These are phyloP conservation scores for Heliconius sara DNA, from an alignment of 2,888 invertebrate genomes.

Conservation along the genomic window DNA sequence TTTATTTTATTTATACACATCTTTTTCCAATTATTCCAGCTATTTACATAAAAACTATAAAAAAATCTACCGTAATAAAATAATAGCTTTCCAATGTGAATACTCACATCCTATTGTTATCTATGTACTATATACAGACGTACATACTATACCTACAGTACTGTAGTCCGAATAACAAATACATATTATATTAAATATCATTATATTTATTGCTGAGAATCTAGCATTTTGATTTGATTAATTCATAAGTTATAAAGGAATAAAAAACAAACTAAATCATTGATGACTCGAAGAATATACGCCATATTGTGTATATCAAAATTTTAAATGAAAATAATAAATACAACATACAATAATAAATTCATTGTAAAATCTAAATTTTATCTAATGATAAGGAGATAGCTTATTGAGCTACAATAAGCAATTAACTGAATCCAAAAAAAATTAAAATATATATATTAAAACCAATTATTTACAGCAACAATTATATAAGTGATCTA, in stretches of 20 bases:
- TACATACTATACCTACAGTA: constrained; percentile 44
- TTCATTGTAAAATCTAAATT: not conserved
- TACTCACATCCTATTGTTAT: constrained; percentile 49
- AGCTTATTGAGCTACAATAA: constrained; percentile 5
- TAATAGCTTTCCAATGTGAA: constrained; percentile 60
- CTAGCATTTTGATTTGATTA: constrained; percentile 32
- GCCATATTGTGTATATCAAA: not conserved
- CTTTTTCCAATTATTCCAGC: constrained; percentile 67
- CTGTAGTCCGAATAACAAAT: constrained; percentile 41
- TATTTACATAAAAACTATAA: constrained; percentile 73
- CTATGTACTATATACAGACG: constrained; percentile 55
- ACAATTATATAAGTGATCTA: constrained; percentile 55
- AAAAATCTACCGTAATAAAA: constrained; percentile 73
- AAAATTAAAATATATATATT: constrained; percentile 9
- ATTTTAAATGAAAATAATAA: constrained; percentile 17
- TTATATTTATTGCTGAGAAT: constrained; percentile 45
- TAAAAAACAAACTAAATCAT: constrained; percentile 24
- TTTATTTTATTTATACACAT: constrained; percentile 77
- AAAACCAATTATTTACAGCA: constrained; percentile 57
- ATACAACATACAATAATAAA: not conserved
- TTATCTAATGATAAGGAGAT: not conserved
- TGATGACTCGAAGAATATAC: not conserved
- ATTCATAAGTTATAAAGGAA: constrained; percentile 32
- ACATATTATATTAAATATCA: constrained; percentile 40
- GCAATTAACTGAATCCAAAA: constrained; percentile 12